Base-by-base conservation (phyloP, 2,797 vertebrate genomes). In the Pseudochromis fuscus region DNA sequence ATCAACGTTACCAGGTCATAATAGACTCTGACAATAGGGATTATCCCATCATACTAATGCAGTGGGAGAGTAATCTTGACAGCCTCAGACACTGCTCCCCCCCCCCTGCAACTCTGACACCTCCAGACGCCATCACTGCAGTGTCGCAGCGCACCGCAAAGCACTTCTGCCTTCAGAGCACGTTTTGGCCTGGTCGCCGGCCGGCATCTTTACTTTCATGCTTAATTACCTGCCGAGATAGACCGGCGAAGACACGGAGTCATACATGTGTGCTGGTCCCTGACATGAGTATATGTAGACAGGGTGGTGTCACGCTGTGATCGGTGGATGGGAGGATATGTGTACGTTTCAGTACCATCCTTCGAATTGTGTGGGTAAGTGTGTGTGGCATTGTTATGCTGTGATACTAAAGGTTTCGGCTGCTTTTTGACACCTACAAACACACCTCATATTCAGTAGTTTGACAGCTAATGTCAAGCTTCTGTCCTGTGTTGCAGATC, bases 171-270 rank as follows among this genome's bases (percentile, higher is more conserved):
- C 77, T 92, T 77, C 92, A 82, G 87, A 88, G 86, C 91, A 92
- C 92, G 91, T 90, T 85, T 76, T 45, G 67, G 69, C 72, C 84
- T 19, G 78, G 66, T 79, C 72, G 59, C 80, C 28, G 77, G 50
- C 76, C 55, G 74, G 64, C 85, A 68, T 90, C 82, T 91, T 90
- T 91, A 88, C 90, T 91, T 91, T 93, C 90, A 90, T 85, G 86
- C 84, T 87, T 92, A 92, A 94, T 92, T 93, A 93, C 88, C 91
- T 90, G 88, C 87, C 83, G 79, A 88, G 88, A 93, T 86, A 84
- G 85, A 88, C 44, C 53, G 7, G 63, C 3, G 65, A 83, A 79
- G 87, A 90, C 89, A 83, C 44, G 66, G 75, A 79, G 44, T 85
- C 76, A 50, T 73, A 82, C 83, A 77, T 52, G 62, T 82, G 72